A percentile compares a stretch with the other conserved stretches of the same genome.
phyloP scores from a whole-genome alignment of 2,113 vertebrate species.

The Crotalus helleri region DNA sequence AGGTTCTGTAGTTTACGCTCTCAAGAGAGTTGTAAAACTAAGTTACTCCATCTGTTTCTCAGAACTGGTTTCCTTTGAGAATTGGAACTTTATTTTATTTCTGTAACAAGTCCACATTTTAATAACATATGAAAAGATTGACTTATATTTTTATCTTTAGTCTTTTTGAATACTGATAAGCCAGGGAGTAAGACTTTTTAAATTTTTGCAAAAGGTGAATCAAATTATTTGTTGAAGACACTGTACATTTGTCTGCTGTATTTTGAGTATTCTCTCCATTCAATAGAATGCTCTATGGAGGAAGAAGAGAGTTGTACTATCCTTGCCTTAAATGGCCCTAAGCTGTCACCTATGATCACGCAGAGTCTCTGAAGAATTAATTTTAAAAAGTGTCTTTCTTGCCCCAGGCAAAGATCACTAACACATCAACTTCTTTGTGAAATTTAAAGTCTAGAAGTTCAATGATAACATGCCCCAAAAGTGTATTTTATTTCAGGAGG shows the following conservation, averaged over 20 bases:
- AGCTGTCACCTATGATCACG: background rate
- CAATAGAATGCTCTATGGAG: constrained; percentile 23
- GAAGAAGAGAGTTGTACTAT: constrained; percentile 15
- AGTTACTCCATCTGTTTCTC: background rate
- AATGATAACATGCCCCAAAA: background rate
- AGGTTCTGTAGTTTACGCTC: background rate
- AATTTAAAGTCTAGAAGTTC: constrained; percentile 10
- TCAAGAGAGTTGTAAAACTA: background rate
- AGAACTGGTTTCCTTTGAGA: background rate
- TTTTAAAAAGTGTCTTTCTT: constrained; percentile 16
- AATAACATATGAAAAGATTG: background rate
- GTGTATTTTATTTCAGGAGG: constrained; percentile 37
- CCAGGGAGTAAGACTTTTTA: background rate
- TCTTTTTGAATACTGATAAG: background rate
- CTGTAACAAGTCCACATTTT: background rate
- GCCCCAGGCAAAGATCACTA: background rate
- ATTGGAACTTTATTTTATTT: background rate
- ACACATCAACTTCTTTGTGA: background rate
- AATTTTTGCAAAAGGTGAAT: background rate
- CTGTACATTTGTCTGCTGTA: background rate
- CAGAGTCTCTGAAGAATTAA: constrained; percentile 28
- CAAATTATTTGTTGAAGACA: background rate
- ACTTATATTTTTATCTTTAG: background rate
- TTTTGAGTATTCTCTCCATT: background rate
- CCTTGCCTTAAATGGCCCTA: constrained; percentile 23